phyloP scores from a whole-genome alignment of 2,113 vertebrate species.

The Cyrtonyx montezumae region DNA sequence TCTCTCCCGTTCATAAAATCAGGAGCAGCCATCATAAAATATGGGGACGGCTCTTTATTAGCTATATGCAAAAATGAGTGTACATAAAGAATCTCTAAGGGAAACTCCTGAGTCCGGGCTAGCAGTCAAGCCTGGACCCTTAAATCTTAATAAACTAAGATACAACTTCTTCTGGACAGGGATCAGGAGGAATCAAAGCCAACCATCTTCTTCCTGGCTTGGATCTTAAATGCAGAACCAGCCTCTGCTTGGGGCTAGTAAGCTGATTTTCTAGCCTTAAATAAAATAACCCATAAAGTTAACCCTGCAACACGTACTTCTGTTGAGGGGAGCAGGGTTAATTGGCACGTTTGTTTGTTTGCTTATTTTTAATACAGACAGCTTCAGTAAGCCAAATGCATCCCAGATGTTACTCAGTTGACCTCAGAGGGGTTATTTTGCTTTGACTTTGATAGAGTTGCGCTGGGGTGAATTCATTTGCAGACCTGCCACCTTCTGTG shows the following conservation, averaged over 20 bases:
- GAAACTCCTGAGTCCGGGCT: not conserved
- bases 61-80: not conserved
- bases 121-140: not conserved
- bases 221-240: not conserved
- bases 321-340: not conserved
- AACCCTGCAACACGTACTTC: not conserved
- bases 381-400: not conserved
- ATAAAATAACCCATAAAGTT: not conserved
- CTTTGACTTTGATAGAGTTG: not conserved
- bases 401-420: not conserved
- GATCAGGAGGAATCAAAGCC: constrained; percentile 12
- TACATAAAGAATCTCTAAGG: not conserved
- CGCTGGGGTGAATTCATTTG: not conserved
- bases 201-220: not conserved
- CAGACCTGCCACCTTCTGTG: not conserved
- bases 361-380: not conserved
- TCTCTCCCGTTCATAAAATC: constrained; percentile 12
- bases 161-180: not conserved
- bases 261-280: not conserved
- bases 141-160: constrained; percentile 16
- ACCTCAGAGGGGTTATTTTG: not conserved
- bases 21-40: not conserved
- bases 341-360: not conserved
- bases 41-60: not conserved
- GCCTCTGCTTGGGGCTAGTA: not conserved